A percentile compares a stretch with the other conserved stretches of the same genome.
phyloP scores from a whole-genome alignment of 1,140 invertebrate species.

The Hycleus phaleratus region DNA sequence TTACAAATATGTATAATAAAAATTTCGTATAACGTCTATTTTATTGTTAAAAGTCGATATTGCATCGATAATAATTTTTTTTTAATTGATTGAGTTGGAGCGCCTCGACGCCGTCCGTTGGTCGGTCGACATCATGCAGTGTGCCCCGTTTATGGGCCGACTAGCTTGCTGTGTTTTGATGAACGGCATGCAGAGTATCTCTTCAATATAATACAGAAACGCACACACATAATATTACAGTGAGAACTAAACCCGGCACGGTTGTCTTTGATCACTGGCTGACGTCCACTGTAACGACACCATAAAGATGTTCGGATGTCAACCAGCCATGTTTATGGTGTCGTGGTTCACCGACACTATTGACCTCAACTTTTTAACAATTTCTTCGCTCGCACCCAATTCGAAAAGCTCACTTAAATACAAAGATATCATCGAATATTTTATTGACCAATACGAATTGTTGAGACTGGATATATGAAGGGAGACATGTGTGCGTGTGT shows the following conservation, averaged over 20 bases:
- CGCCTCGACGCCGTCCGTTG: background rate
- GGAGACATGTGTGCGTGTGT: background rate
- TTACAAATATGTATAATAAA: too few relatives aligned
- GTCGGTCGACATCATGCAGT: constrained; percentile 5
- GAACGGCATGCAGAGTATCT: constrained; percentile 12
- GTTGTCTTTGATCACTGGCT: constrained; percentile 10
- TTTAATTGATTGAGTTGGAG: background rate
- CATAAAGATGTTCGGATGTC: constrained; percentile 24
- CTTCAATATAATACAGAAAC: constrained; percentile 2
- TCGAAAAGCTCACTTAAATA: too few relatives aligned
- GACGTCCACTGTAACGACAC: constrained; percentile 17
- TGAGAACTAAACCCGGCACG: constrained; percentile 8
- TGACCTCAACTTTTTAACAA: constrained; percentile 12
- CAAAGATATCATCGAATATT: too few relatives aligned
- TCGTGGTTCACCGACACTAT: constrained; percentile 19
- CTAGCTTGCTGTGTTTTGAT: constrained; percentile 6
- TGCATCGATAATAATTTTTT: too few relatives aligned
- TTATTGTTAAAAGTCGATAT: too few relatives aligned
- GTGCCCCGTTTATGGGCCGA: constrained; percentile 8
- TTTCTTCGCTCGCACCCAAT: constrained; percentile 14
- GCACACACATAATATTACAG: background rate
- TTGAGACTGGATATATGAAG: too few relatives aligned
- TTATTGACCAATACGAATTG: too few relatives aligned
- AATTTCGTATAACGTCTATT: too few relatives aligned
- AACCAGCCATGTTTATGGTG: constrained; percentile 19